Conservation (phyloP, 92 coral and sea anemone genomes). For the Phenganax subtilis region DNA sequence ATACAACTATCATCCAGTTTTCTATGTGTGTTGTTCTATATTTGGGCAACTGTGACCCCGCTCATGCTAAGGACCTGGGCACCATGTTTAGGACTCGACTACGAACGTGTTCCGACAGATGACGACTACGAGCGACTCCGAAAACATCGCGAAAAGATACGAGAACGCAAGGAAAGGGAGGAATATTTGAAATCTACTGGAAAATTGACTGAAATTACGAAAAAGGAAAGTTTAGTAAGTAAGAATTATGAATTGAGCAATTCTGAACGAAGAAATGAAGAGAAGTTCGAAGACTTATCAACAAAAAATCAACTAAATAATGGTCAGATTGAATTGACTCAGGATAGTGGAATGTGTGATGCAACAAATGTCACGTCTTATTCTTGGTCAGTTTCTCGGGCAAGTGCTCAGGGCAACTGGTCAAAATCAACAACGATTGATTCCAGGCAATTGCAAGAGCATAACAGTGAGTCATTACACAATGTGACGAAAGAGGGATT, state of each 20-base stretch:
- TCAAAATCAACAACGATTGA: not conserved
- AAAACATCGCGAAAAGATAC: constrained; percentile 2
- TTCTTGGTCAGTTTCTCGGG: not conserved
- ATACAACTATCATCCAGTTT: constrained; percentile 93
- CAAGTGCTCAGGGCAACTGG: not conserved
- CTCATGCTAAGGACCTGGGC: constrained; percentile 86
- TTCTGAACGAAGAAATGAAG: not conserved
- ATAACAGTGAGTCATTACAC: not conserved
- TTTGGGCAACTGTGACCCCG: constrained; percentile 95
- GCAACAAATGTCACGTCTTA: not conserved
- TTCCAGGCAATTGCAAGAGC: not conserved
- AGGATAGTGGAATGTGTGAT: constrained; percentile 13
- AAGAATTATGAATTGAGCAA: not conserved
- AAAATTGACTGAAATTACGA: too few relatives aligned
- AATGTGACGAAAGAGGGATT: not conserved
- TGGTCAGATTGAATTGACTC: not conserved
- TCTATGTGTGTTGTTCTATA: constrained; percentile 80
- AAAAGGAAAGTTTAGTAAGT: not conserved
- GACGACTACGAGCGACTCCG: constrained; percentile 32
- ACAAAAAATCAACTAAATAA: not conserved
- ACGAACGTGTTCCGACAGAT: constrained; percentile 48
- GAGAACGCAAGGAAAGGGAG: not conserved
- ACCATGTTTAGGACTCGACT: constrained; percentile 75
- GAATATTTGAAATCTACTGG: not conserved
- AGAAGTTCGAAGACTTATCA: not conserved